These are phyloP conservation scores for Lateolabrax maculatus DNA, from an alignment of 2,797 vertebrate genomes.

Conservation along the genomic window DNA sequence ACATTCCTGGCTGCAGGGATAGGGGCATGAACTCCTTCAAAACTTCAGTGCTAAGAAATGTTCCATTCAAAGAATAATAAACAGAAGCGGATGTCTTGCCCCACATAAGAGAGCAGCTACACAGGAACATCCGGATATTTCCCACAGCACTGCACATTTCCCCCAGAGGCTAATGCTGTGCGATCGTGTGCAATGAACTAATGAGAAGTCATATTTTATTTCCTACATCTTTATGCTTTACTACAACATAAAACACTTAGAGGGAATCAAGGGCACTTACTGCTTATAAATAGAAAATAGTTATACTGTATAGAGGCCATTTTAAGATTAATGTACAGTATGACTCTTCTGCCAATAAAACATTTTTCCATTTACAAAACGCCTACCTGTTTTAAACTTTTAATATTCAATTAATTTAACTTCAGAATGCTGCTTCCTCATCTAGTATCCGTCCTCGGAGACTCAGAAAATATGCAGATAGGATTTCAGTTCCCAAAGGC, in stretches of 20 bases:
- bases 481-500: conserved; percentile 39
- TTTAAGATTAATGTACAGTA: conserved; percentile 12
- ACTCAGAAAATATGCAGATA: conserved; percentile 48
- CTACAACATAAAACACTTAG: conserved; percentile 31
- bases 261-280: conserved; percentile 15
- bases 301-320: background rate
- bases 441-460: conserved; percentile 19
- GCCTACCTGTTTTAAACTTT: conserved; percentile 16
- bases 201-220: conserved; percentile 50
- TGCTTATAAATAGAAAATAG: conserved; percentile 23
- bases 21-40: background rate
- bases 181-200: conserved; percentile 44
- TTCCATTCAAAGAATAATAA: conserved; percentile 15
- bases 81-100: conserved; percentile 12
- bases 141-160: conserved; percentile 5
- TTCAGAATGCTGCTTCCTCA: conserved; percentile 17
- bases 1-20: conserved; percentile 6
- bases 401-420: conserved; percentile 39
- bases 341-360: background rate
- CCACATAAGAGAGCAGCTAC: conserved; percentile 28
- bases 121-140: conserved; percentile 38
- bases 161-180: conserved; percentile 24
- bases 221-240: conserved; percentile 35
- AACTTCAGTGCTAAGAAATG: conserved; percentile 4
- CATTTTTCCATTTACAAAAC: background rate